Base-by-base conservation (phyloP, 2,888 invertebrate genomes). In the Sisyra nigra region DNA sequence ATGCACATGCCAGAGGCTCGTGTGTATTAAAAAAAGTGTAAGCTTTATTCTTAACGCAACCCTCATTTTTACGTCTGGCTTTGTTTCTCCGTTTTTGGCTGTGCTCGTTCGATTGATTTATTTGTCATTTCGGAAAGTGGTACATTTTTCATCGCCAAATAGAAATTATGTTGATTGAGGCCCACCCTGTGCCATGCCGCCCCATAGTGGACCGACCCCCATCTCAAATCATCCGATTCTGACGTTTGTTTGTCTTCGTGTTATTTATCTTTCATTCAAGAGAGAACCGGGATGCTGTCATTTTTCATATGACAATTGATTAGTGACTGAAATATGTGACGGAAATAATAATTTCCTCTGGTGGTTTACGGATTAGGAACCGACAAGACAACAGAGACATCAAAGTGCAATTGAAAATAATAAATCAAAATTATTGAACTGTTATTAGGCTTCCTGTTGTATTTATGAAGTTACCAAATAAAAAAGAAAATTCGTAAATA, bases 81-180 rank as follows among this genome's bases (percentile, higher is more conserved):
- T 35, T 15, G 35, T 15, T 35, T 35, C 35, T 33, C 13, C 13
- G 33, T n/a, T 10, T 35, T 4, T 15, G 7, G 3, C 35, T 35
- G 24, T 24, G 17, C 11, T 19, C 18, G 34, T 41, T 35, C 35
- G 41, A 41, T 41, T 41, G 41, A 41, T 41, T 41, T 41, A 41
- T 41, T 34, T 34, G 41, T 15, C 31, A 41, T 18, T 34, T 41
- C 31, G 41, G 15, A 30, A 41, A 41, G 41, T 34, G 41, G 11
- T 11, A 30, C 31, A 41, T 41, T 30, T 41, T 41, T 41, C 41
- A 41, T 31, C 17, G 13, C 11, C 19, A 11, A 15, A 19, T 18
- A 19, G 11, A 38, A 38, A 38, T 38, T 18, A 38, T 38, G 38
- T 17, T 19, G 19, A 38, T 38, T 38, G 38, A 38, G 17, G 11